These are phyloP conservation scores for Ginglymostoma cirratum DNA, from an alignment of 2,113 vertebrate genomes.

Conservation along the genomic window DNA sequence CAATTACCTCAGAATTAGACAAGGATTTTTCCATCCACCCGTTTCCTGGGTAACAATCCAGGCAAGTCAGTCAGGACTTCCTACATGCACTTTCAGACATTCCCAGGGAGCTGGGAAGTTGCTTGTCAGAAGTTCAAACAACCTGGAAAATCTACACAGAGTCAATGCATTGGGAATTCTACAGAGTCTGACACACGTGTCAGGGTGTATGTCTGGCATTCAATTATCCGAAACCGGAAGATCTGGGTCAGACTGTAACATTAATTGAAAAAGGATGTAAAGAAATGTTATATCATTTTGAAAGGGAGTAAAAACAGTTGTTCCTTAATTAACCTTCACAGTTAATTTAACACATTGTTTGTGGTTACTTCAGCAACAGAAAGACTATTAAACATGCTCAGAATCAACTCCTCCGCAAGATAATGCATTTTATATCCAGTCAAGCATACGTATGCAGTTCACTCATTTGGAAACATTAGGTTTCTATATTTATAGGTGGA, in stretches of 20 bases:
- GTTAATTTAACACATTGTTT: not conserved
- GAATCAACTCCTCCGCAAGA: not conserved
- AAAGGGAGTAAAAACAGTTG: not conserved
- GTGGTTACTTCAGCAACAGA: not conserved
- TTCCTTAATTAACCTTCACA: not conserved
- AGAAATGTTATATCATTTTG: not conserved
- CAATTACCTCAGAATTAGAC: too few species aligned
- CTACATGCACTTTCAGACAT: too few species aligned
- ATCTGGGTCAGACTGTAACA: not conserved
- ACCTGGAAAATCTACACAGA: too few species aligned
- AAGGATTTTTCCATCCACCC: too few species aligned
- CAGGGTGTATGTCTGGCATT: too few species aligned
- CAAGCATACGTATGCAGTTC: not conserved
- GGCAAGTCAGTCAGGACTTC: too few species aligned
- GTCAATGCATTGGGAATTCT: too few species aligned
- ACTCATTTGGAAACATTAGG: not conserved
- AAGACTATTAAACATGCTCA: not conserved
- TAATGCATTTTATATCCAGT: not conserved
- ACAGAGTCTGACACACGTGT: too few species aligned
- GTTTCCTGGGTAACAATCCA: too few species aligned
- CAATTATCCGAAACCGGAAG: too few species aligned
- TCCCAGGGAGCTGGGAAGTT: too few species aligned
- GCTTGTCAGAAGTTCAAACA: too few species aligned
- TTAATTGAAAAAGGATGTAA: not conserved
- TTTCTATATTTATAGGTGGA: not conserved